Conservation (phyloP, 2,113 vertebrate species). For the Chascanopsetta lugubris region DNA sequence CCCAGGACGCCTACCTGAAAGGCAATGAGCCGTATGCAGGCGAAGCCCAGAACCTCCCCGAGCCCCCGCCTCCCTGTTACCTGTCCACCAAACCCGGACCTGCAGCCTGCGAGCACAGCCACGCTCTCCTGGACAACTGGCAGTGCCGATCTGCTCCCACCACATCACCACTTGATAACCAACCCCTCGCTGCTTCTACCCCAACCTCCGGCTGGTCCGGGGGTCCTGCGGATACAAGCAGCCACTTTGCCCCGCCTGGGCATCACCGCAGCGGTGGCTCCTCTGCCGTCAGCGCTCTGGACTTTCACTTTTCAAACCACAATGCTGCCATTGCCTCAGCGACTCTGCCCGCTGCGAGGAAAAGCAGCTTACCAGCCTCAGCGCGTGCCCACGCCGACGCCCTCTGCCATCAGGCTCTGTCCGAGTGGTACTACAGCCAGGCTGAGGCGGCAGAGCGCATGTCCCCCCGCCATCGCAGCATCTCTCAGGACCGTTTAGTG, state of each 20-base stretch:
- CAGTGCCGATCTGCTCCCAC: constrained; percentile 49
- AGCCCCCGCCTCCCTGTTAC: constrained; percentile 86
- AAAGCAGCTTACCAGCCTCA: constrained; percentile 50
- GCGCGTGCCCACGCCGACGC: constrained; percentile 48
- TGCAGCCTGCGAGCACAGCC: constrained; percentile 49
- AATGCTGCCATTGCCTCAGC: constrained; percentile 81
- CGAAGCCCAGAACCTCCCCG: constrained; percentile 85
- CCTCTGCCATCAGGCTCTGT: constrained; percentile 87
- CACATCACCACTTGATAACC: constrained; percentile 66
- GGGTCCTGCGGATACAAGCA: constrained; percentile 35
- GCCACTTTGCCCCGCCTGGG: constrained; percentile 2
- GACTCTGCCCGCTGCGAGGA: constrained; percentile 67
- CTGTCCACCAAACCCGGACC: constrained; percentile 74
- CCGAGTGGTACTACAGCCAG: constrained; percentile 91
- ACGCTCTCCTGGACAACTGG: constrained; percentile 72
- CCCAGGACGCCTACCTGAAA: constrained; percentile 91
- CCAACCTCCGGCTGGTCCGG: constrained; percentile 43
- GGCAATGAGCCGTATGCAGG: constrained; percentile 88
- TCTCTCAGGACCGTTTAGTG: constrained; percentile 87
- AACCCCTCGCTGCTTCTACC: constrained; percentile 25
- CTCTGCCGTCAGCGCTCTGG: constrained; percentile 71
- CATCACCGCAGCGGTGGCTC: constrained; percentile 60
- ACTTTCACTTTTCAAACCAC: constrained; percentile 82
- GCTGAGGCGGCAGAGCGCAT: constrained; percentile 79
- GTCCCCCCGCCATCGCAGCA: constrained; percentile 84